phyloP scores from a whole-genome alignment of 1,140 invertebrate genomes.

The Ericerus pela region DNA sequence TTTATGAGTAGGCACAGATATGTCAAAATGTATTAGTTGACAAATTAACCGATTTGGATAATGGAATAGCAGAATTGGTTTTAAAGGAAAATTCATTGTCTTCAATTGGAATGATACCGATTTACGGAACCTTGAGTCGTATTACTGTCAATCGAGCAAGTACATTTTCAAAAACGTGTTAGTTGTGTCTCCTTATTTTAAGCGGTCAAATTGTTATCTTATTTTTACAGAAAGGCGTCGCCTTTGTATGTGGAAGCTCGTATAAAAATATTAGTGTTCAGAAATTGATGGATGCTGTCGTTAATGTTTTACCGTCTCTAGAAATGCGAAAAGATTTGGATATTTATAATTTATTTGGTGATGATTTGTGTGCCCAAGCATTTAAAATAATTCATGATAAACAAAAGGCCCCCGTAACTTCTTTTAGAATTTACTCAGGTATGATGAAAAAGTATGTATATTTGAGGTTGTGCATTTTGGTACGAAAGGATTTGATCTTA shows the following conservation, averaged over 20 bases:
- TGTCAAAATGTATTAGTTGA: conserved; percentile 53
- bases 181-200: conserved; percentile 5
- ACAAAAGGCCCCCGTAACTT: conserved; percentile 71
- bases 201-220: too few species aligned
- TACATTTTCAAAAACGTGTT: not conserved
- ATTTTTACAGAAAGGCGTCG: conserved; percentile 45
- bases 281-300: conserved; percentile 68
- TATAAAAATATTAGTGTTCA: conserved; percentile 92
- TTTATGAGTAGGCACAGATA: conserved; percentile 38
- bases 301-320: conserved; percentile 72
- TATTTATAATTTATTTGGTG: conserved; percentile 31
- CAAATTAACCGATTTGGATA: conserved; percentile 60
- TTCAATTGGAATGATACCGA: conserved; percentile 24
- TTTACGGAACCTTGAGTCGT: conserved; percentile 47
- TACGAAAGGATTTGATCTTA: not conserved
- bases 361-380: conserved; percentile 58
- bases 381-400: conserved; percentile 90
- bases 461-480: not conserved
- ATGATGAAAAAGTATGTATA: conserved; percentile 41
- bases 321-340: conserved; percentile 5
- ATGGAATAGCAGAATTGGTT: conserved; percentile 60
- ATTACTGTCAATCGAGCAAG: conserved; percentile 33
- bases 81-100: conserved; percentile 58
- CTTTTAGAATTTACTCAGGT: conserved; percentile 75
- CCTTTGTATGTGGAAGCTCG: conserved; percentile 79